phyloP scores from a whole-genome alignment of 2,797 vertebrate species.

The Rhabdophis nuchalis region DNA sequence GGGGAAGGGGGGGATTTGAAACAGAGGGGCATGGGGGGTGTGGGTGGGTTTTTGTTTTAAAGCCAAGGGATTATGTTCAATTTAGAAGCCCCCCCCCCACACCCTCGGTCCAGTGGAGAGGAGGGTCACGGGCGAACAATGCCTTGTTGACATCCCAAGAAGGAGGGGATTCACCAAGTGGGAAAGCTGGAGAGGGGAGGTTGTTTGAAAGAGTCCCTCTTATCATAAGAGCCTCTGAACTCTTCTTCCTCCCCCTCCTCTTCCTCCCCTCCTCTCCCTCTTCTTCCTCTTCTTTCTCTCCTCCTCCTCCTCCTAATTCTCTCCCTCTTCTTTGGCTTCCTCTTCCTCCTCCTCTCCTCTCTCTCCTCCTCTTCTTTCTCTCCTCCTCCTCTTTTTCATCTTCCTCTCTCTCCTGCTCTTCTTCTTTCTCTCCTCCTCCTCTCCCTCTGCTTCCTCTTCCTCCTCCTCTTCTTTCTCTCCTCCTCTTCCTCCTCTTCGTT shows the following conservation, averaged over 20 bases:
- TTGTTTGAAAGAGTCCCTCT: background rate
- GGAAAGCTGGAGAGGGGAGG: background rate
- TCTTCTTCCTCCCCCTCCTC: constrained; percentile 16
- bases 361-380: constrained; percentile 15
- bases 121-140: constrained; percentile 70
- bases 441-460: background rate
- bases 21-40: constrained; percentile 35
- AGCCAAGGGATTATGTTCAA: constrained; percentile 79
- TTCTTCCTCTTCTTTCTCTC: too few relatives aligned
- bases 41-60: constrained; percentile 26
- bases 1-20: constrained; percentile 57
- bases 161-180: constrained; percentile 4
- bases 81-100: constrained; percentile 81
- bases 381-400: background rate
- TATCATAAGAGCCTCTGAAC: background rate
- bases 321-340: fast-evolving
- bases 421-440: background rate
- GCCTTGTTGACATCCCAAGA: constrained; percentile 54
- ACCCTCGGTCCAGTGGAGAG: constrained; percentile 71
- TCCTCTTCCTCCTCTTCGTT: background rate
- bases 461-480: background rate
- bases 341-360: background rate
- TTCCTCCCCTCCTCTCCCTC: background rate
- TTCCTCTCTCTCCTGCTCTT: background rate
- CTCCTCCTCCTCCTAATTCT: too few relatives aligned